Evolutionary conservation across 2,888 invertebrate species (phyloP), one percentile per base, ranked within the genome.

Genomic region (Lutraria lutraria): DNA sequence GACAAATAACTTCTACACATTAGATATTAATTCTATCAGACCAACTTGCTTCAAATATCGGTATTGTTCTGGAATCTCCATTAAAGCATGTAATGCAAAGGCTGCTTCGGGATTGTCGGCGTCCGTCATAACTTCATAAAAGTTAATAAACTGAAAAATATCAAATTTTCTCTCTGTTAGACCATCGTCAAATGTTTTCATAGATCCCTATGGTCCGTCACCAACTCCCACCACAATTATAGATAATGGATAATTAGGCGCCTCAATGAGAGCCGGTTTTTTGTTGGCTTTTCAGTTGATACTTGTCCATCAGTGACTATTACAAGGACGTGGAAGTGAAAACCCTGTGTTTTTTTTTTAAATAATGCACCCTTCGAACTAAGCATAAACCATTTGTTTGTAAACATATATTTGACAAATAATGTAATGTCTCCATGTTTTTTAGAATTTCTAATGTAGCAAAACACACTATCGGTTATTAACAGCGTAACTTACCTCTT

Each of bases 271-370:
- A 43, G 97, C 97, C n/a, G 96, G n/a, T n/a, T 94, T 2, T 95
- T 93, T 0, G 97, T 97, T 4, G 96, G 96, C 43, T 96, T 93
- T 92, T 97, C 97, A 85, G 96, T 96, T 6, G 97, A 96, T 83
- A 97, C 97, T 93, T 97, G 97, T 4, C 97, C 97, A 93, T 97
- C 97, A 16, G 97, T 97, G 43, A 97, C 96, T 86, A 97, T 97
- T n/a, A 97, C 97, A 86, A 97, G 94, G 81, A 97, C 97, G 93
- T 97, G 97, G 92, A 97, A 97, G 96, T 97, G 94, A 53, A 94
- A 92, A n/a, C n/a, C n/a, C n/a, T n/a, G n/a, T n/a, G n/a, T n/a
- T n/a, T n/a, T n/a, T n/a, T n/a, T n/a, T n/a, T n/a, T n/a, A n/a
- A n/a, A n/a, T n/a, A n/a, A n/a, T n/a, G n/a, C n/a, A n/a, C n/a